Evolutionary conservation across 1,140 invertebrate species (phyloP).

Genomic region (Antheraea mylitta): DNA sequence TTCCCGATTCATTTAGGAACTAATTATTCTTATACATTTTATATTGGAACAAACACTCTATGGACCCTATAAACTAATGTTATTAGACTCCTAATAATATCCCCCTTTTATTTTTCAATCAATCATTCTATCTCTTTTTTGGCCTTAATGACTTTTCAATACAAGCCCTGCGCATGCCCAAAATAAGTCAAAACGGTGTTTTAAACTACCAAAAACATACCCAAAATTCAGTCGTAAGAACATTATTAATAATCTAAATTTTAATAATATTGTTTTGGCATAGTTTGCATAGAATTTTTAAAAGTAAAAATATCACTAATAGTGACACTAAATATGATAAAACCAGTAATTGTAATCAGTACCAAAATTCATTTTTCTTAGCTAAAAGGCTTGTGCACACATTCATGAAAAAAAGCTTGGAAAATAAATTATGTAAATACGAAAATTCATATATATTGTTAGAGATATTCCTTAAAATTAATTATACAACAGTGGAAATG

Average conservation of each 20-base stretch:
- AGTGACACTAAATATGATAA: not conserved
- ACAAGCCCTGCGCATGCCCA: too few species aligned
- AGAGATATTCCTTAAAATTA: too few species aligned
- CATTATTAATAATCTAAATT: not conserved
- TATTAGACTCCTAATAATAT: conserved; percentile 2
- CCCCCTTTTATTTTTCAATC: not conserved
- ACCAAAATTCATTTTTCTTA: too few species aligned
- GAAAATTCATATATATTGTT: too few species aligned
- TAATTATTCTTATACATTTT: conserved; percentile 35
- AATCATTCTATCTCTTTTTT: too few species aligned
- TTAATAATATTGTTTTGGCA: not conserved
- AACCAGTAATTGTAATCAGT: not conserved
- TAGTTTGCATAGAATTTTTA: not conserved
- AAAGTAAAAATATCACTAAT: not conserved
- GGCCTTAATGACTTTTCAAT: too few species aligned
- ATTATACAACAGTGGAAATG: too few species aligned
- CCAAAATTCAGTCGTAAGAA: not conserved
- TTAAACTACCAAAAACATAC: not conserved
- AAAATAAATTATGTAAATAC: too few species aligned
- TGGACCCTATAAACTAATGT: conserved; percentile 25
- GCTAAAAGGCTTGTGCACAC: too few species aligned
- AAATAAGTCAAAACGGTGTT: too few species aligned
- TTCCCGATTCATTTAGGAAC: conserved; percentile 47
- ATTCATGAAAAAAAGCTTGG: too few species aligned
- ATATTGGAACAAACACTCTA: conserved; percentile 36